Conservation (phyloP, 2,113 vertebrate species). For the Nycticorax nycticorax region DNA sequence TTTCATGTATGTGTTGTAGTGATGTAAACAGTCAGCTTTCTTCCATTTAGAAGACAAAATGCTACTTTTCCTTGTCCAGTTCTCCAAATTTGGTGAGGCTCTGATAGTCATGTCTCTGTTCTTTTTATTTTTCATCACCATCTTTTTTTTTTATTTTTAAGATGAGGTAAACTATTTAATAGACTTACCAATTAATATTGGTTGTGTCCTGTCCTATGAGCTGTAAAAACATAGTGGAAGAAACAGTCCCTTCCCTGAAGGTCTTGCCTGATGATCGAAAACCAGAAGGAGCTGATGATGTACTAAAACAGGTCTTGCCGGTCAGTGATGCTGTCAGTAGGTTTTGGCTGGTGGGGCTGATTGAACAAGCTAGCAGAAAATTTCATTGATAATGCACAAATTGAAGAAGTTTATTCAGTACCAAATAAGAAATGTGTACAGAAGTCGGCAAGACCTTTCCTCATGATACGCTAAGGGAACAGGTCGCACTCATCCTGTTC, state of each 20-base stretch:
- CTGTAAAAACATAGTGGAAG: background rate
- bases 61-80: background rate
- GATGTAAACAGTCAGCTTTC: background rate
- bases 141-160: background rate
- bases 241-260: background rate
- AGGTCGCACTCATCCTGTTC: background rate
- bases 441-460: background rate
- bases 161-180: background rate
- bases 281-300: background rate
- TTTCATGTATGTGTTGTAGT: background rate
- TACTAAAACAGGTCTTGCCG: background rate
- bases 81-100: background rate
- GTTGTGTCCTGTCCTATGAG: background rate
- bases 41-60: background rate
- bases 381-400: background rate
- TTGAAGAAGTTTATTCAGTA: background rate
- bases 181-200: background rate
- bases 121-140: background rate
- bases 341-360: background rate
- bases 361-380: background rate
- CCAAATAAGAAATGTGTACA: background rate
- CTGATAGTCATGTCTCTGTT: background rate
- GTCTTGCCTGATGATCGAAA: background rate
- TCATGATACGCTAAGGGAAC: fast-evolving
- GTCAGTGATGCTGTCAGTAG: background rate